Evolutionary conservation across 2,888 invertebrate genomes (phyloP), one percentile per base, ranked within the genome.

Genomic region (Lasioglossum morio): DNA sequence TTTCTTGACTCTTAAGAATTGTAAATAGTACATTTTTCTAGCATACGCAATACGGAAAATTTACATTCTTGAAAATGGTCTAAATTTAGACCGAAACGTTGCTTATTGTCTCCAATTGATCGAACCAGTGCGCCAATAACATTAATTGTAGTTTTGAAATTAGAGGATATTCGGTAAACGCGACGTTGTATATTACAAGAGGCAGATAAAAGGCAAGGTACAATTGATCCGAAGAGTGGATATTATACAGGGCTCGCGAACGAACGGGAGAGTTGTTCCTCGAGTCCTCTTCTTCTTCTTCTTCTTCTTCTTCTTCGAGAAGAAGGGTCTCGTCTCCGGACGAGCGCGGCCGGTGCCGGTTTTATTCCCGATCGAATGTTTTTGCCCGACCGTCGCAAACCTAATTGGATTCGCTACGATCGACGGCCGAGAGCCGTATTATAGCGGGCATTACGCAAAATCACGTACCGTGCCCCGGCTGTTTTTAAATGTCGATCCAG

Each of bases 291-390:
- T 57, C 57, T 2, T 73, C 53, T 79, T 74, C 78, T n/a, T 74
- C 78, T n/a, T 57, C 57, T 2, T 73, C 53, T 79, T 74, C 78
- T n/a, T 57, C 57, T 2, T 5, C 16, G 14, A 60, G 60, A 60
- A 14, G 16, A 5, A 60, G 79, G 84, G 81, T 78, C 57, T n/a
- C 84, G 86, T 82, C 73, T 69, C 72, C 73, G 27, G 48, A 43
- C 30, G 74, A 37, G 72, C 76, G 84, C 79, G 76, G 81, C 87
- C 85, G 79, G 86, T 91, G 91, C 91, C 90, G 92, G 91, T 92
- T 90, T 77, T 92, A 92, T 92, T 92, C 91, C 89, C 88, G 92
- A 93, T 93, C 92, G 91, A 93, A 92, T 90, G 91, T 93, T 93
- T 93, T 93, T 93, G 91, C 90, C 75, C 78, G 76, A 85, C 91